These are phyloP conservation scores for Caenorhabditis auriculariae DNA, from an alignment of 2,888 invertebrate species.

Conservation along the genomic window DNA sequence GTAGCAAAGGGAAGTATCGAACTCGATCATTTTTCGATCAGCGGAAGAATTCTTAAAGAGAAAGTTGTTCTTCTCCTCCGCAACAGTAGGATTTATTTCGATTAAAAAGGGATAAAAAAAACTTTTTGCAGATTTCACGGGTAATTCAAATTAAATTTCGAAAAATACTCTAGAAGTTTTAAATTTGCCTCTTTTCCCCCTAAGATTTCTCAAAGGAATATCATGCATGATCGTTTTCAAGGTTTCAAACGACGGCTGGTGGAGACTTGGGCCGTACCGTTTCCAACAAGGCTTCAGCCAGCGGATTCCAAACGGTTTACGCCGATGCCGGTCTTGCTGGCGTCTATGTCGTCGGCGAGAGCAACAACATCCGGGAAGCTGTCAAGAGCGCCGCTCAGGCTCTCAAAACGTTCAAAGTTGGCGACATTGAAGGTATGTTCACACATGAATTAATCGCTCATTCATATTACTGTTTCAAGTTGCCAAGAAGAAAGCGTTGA, in stretches of 20 bases:
- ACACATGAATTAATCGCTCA: background rate
- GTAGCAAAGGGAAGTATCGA: too few species aligned
- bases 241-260: conserved; percentile 15
- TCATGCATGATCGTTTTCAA: conserved; percentile 8
- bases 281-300: conserved; percentile 18
- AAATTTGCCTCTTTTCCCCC: too few species aligned
- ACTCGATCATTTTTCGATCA: background rate
- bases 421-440: conserved; percentile 25
- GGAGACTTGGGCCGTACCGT: conserved; percentile 26
- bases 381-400: conserved; percentile 41
- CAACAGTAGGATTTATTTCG: too few species aligned
- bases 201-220: background rate
- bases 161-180: too few species aligned
- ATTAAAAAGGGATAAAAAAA: too few species aligned
- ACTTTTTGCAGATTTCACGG: too few species aligned
- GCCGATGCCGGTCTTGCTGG: conserved; percentile 50
- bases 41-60: background rate
- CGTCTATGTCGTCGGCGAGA: conserved; percentile 51
- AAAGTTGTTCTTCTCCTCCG: background rate
- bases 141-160: too few species aligned
- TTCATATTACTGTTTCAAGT: conserved; percentile 12
- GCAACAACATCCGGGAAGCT: conserved; percentile 18
- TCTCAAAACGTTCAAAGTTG: conserved; percentile 41
- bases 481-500: conserved; percentile 26
- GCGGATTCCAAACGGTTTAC: conserved; percentile 34